Conservation (phyloP, 2,888 invertebrate species). For the Ephialtes manifestator region DNA sequence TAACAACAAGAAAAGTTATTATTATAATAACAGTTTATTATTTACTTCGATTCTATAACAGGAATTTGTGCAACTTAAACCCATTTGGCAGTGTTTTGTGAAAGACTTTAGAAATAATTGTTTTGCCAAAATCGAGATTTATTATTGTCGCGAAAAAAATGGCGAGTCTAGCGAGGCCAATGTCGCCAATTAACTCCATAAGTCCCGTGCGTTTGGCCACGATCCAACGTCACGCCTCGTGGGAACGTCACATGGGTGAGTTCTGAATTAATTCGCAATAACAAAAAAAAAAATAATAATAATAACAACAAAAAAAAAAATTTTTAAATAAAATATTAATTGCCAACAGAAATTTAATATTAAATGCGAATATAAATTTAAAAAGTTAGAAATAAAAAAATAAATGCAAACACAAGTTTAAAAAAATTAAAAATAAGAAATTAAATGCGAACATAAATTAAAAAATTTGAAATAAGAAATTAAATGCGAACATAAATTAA, state of each 20-base stretch:
- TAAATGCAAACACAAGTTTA: too few species aligned
- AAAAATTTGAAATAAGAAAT: too few species aligned
- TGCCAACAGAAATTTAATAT: too few species aligned
- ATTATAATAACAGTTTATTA: neutral
- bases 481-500: too few species aligned
- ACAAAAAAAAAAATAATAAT: conserved; percentile 19
- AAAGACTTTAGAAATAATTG: conserved; percentile 9
- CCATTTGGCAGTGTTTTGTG: neutral
- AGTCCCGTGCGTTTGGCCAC: conserved; percentile 79
- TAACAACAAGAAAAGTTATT: neutral
- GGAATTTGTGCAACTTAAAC: conserved; percentile 1
- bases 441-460: too few species aligned
- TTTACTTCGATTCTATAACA: neutral
- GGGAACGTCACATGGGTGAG: conserved; percentile 83
- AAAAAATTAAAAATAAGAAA: too few species aligned
- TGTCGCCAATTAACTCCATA: conserved; percentile 76
- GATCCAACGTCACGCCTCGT: conserved; percentile 79
- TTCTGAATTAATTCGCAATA: conserved; percentile 56
- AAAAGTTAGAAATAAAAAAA: too few species aligned
- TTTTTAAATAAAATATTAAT: too few species aligned
- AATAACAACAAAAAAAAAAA: too few species aligned
- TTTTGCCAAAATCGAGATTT: conserved; percentile 28
- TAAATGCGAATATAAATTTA: too few species aligned
- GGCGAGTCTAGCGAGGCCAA: conserved; percentile 77
- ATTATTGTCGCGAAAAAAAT: conserved; percentile 66